Base-by-base conservation (phyloP, 2,113 vertebrate species). In the Procavia capensis region DNA sequence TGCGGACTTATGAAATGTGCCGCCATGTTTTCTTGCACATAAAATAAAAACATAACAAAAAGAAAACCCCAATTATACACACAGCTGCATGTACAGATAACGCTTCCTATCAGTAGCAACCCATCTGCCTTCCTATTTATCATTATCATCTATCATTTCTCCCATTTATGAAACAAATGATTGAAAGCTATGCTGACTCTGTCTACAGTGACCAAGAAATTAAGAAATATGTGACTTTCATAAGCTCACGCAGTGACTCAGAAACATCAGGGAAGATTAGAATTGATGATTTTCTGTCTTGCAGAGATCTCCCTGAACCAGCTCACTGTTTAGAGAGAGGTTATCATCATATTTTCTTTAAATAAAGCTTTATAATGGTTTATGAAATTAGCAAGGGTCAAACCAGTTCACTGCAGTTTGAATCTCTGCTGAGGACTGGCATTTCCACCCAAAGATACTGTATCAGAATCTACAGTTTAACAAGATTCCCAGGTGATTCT, bases 341-440 rank as follows among this genome's bases (percentile, higher is more conserved):
- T 87, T 94, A 91, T 90, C 85, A 95, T 78, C 27, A 5, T 86
- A 84, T 92, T 54, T 64, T 97, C 9, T 97, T 97, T 96, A 93
- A 98, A 97, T 96, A 91, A 97, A 95, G 96, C 91, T 94, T 98
- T 97, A 92, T 90, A 94, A 88, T 91, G 87, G 95, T 78, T 97
- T 91, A 82, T 5, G 29, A 91, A 98, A 98, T 98, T 98, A 97
- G 91, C 84, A 98, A 16, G 50, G 3, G 13, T 54, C 14, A 16
- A 54, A 54, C 50, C 11, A 54, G 11, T 54, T 54, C 50, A 54
- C 17, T 54, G 13, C 50, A 54, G 50, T 54, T 54, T 16, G 17
- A 54, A 54, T 16, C 50, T 16, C 50, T 54, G 50, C 50, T 54
- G 50, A 54, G 50, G 17, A 54, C 17, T 54, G 2, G 14, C 50